Evolutionary conservation across 1,140 invertebrate genomes (phyloP).

Genomic region (Pogonus chalceus): DNA sequence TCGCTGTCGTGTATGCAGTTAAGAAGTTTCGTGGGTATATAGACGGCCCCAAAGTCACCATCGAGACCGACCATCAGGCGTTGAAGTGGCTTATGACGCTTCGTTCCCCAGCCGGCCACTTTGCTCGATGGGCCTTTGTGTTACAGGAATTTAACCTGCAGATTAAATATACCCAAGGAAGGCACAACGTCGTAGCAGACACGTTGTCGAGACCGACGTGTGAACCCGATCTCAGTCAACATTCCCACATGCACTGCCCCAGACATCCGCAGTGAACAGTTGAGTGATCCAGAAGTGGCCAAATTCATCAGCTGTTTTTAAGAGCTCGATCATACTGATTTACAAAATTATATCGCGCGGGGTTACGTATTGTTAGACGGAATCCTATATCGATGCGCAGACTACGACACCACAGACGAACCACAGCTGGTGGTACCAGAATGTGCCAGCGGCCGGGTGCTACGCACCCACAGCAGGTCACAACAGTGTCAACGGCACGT

Average conservation of each 20-base stretch:
- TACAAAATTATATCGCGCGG: neutral
- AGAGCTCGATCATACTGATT: neutral
- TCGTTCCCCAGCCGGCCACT: conserved; percentile 30
- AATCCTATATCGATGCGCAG: neutral
- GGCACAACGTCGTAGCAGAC: conserved; percentile 27
- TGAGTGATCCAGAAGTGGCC: neutral
- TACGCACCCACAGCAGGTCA: neutral
- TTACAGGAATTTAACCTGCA: conserved; percentile 24
- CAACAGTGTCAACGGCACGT: neutral
- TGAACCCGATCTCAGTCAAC: neutral
- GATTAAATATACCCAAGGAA: conserved; percentile 24
- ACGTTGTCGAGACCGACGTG: conserved; percentile 15
- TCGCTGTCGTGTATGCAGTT: conserved; percentile 34
- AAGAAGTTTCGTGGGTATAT: conserved; percentile 25
- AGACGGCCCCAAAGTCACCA: conserved; percentile 25
- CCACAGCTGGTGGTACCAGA: neutral
- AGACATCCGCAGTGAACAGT: neutral
- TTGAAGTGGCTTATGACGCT: conserved; percentile 37
- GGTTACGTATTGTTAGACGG: neutral
- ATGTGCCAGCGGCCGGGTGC: too few relatives aligned
- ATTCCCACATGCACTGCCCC: neutral
- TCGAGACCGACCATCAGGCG: conserved; percentile 35
- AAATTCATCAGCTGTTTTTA: neutral
- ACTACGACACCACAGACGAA: neutral
- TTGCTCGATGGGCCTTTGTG: conserved; percentile 26